Percentiles rank a stretch among this genome's conserved stretches.
Evolutionary conservation across 2,113 vertebrate genomes (phyloP).

Genomic region (Amia ocellicauda): DNA sequence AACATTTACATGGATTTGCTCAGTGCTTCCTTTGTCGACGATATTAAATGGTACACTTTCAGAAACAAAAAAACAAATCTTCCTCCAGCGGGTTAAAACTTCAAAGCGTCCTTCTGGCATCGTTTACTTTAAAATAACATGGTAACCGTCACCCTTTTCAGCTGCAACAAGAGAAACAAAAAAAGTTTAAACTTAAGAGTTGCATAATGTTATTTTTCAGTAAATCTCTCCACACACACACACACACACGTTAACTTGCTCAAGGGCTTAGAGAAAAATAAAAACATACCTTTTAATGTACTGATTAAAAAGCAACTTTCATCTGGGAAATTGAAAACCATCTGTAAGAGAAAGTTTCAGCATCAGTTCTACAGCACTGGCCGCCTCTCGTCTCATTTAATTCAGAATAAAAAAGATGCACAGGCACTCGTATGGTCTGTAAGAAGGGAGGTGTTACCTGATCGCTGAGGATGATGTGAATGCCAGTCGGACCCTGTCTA

Average conservation of each 20-base stretch:
- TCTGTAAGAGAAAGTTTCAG: constrained; percentile 55
- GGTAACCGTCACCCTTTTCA: constrained; percentile 87
- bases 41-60: constrained; percentile 33
- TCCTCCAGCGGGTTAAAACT: constrained; percentile 49
- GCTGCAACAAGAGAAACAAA: constrained; percentile 55
- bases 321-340: constrained; percentile 96
- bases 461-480: constrained; percentile 88
- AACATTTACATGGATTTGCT: constrained; percentile 70
- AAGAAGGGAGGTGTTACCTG: constrained; percentile 64
- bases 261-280: background rate
- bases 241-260: background rate
- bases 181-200: background rate
- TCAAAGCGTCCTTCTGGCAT: constrained; percentile 41
- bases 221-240: background rate
- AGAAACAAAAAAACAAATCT: constrained; percentile 39
- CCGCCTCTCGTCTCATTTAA: background rate
- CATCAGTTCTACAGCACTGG: background rate
- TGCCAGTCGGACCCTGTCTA: constrained; percentile 90
- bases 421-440: background rate
- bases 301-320: constrained; percentile 94
- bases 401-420: background rate
- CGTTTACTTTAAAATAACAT: constrained; percentile 90
- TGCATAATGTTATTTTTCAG: background rate
- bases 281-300: constrained; percentile 81
- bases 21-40: constrained; percentile 48